These are phyloP conservation scores for Coenonympha arcania DNA, from an alignment of 2,888 invertebrate species.

Conservation along the genomic window DNA sequence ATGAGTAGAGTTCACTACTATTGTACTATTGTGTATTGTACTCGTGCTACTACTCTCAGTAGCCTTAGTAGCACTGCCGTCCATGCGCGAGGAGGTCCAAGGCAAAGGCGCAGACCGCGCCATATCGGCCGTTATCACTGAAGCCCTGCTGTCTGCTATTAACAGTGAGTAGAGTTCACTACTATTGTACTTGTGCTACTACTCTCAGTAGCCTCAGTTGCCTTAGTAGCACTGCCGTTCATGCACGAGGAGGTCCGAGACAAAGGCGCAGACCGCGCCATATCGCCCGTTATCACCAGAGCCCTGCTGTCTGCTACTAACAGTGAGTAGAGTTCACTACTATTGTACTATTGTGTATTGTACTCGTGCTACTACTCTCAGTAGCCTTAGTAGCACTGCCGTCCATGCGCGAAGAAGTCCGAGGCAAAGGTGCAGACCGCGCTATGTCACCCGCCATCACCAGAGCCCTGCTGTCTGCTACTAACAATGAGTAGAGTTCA, in stretches of 20 bases:
- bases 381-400: no score
- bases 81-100: slow-evolving; percentile 69
- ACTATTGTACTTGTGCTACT: neutral
- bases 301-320: slow-evolving; percentile 59
- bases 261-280: slow-evolving; percentile 29
- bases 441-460: no score
- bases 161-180: slow-evolving; percentile 42
- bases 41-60: slow-evolving; percentile 77
- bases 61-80: no score
- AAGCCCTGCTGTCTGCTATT: slow-evolving; percentile 59
- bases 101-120: slow-evolving; percentile 36
- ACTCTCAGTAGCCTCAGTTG: slow-evolving; percentile 80
- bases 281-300: slow-evolving; percentile 46
- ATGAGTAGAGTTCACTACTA: slow-evolving; percentile 45
- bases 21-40: no score
- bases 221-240: no score
- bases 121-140: no score
- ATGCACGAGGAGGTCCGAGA: slow-evolving; percentile 65
- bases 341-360: slow-evolving; percentile 33
- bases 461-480: no score
- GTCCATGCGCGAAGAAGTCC: slow-evolving; percentile 69
- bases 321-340: slow-evolving; percentile 39
- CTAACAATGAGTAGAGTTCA: no score
- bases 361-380: slow-evolving; percentile 67
- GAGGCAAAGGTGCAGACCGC: slow-evolving; percentile 40